Evolutionary conservation across 53 echinoderm and acorn worm genomes (phyloP), one percentile per base, ranked within the genome.

Genomic region (Echinarachnius parma): DNA sequence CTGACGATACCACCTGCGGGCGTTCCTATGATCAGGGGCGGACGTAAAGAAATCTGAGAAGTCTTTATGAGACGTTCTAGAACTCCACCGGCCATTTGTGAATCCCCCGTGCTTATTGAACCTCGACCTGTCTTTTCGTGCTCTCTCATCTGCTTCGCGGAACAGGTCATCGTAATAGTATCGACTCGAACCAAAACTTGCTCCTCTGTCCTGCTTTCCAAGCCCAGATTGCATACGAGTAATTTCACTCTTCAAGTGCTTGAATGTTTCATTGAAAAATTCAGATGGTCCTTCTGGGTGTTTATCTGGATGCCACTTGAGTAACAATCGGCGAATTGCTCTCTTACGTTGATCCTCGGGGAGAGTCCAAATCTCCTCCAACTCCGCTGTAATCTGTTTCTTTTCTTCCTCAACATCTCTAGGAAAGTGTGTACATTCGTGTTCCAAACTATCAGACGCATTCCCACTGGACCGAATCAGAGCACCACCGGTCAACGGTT

Each of bases 281-380:
- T 53, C 46, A 31, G 55, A 42, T 4, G 63, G 31, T 18, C 70
- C 64, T 64, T 62, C 63, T 4, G 52, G 72, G 21, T 82, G 82
- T 32, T 82, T 82, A 55, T 82, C 76, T 22, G 82, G 82, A 53
- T 82, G 82, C 82, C 82, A 82, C 21, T 75, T 75, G 21, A 71
- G 21, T 64, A 75, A 37, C 18, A 82, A 21, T 35, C 82, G 62
- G 5, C 65, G 31, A 13, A 82, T 11, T 50, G 75, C 75, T 2
- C 27, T 75, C 31, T 19, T 53, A 39, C 62, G 53, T 18, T 71
- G 14, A 2, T 36, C 34, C 0, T 75, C 53, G 2, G 71, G 61
- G 27, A 61, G 56, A 9, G 42, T 33, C 76, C 82, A 82, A n/a
- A 82, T 27, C 32, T 75, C 75, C 15, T 82, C 75, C 19, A 82